Base-by-base conservation (phyloP, 2,888 invertebrate species). In the Blastobasis lacticolella region DNA sequence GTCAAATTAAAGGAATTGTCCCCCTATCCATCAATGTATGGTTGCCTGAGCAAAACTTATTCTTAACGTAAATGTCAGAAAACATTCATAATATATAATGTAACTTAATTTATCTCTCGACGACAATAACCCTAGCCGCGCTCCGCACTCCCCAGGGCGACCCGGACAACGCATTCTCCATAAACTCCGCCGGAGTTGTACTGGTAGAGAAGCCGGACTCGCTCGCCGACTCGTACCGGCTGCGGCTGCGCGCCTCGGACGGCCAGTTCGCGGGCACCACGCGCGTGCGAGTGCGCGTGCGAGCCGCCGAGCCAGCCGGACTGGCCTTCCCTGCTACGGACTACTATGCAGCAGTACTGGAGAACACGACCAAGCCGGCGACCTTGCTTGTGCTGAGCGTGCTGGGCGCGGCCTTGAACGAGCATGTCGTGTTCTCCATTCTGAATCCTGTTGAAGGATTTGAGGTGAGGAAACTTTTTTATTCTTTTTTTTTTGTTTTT, bases 371-470 rank as follows among this genome's bases (percentile, higher is more conserved):
- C 0, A 94, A 94, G 80, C 91, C 94, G 37, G 89, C 92, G 23
- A 94, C 94, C 0, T 91, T 98, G 5, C 92, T 93, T 51, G 94
- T 97, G 6, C 93, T 97, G 0, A 95, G 94, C 78, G 95, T 97
- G n/a, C 89, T 96, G 38, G 97, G 97, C 6, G 94, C 93, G 58
- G 92, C 92, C 51, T 88, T 97, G 55, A 95, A 96, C 77, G 97
- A 97, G 71, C 96, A 97, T 77, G 88, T 97, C 7, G 91, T 93
- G 62, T 98, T 96, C 79, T 88, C 90, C 50, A 95, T 98, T 55
- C 88, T 97, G 41, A 98, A 98, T 88, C 96, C 97, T 0, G 93
- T 92, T 0, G 92, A 93, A 50, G 92, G 94, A 81, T 98, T 98
- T 77, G 91, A 91, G 64, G 95, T 83, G 47, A 67, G 62, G 23